phyloP scores from a whole-genome alignment of 1,140 invertebrate species.

The Zaprionus ghesquierei region DNA sequence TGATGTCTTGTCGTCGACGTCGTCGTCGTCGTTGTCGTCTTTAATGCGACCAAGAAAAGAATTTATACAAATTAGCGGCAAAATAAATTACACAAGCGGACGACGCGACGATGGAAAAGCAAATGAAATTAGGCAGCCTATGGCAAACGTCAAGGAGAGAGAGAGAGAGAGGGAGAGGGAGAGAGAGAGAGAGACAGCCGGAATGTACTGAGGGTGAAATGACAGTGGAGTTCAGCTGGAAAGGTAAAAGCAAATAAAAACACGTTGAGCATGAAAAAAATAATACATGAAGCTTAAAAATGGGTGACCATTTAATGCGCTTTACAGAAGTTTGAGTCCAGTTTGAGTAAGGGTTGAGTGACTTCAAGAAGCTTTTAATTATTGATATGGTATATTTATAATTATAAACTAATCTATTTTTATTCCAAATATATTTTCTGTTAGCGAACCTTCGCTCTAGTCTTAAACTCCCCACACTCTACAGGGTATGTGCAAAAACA shows the following conservation, averaged over 20 bases:
- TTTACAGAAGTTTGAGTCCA: not conserved
- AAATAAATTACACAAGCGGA: conserved; percentile 62
- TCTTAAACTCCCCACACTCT: not conserved
- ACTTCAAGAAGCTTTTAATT: not conserved
- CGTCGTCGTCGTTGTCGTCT: conserved; percentile 27
- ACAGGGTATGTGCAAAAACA: conserved; percentile 6
- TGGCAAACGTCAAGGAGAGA: not conserved
- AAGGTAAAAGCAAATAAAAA: conserved; percentile 58
- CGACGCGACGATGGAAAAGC: conserved; percentile 22
- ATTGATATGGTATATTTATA: fast-evolving
- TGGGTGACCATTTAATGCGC: not conserved
- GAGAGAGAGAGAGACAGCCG: not conserved
- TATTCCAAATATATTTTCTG: no score
- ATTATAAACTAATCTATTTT: no score
- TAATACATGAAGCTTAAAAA: not conserved
- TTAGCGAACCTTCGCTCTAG: no score
- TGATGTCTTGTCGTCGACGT: conserved; percentile 33
- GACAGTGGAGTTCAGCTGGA: conserved; percentile 31
- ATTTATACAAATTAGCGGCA: conserved; percentile 74
- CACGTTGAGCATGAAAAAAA: not conserved
- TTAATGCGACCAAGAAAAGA: conserved; percentile 57
- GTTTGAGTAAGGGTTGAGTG: no score
- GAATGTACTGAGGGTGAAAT: not conserved
- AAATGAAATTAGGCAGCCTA: conserved; percentile 60
- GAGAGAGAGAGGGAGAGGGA: not conserved